These are phyloP conservation scores for Protosalanx chinensis DNA, from an alignment of 2,797 vertebrate genomes.

Conservation along the genomic window DNA sequence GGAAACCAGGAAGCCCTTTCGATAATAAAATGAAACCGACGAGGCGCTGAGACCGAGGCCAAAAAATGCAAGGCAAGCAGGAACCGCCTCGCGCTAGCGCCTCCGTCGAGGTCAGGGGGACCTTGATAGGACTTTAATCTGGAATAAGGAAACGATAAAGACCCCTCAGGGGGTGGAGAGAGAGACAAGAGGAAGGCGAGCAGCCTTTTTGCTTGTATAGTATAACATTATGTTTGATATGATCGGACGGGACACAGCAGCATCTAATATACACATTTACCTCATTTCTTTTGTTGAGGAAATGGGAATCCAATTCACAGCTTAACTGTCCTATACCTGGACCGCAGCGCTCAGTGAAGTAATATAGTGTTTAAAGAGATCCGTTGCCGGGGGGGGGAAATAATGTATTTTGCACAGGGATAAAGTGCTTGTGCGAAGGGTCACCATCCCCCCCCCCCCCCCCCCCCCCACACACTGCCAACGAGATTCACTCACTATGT, in stretches of 20 bases:
- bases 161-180: constrained; percentile 29
- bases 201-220: constrained; percentile 39
- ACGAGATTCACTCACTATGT: background rate
- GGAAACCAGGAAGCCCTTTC: constrained; percentile 66
- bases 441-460: background rate
- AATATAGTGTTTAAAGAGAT: too few species aligned
- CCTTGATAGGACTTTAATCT: constrained; percentile 66
- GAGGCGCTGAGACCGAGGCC: constrained; percentile 51
- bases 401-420: background rate
- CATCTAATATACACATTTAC: background rate
- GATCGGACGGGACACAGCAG: constrained; percentile 5
- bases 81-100: constrained; percentile 56
- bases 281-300: too few species aligned
- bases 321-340: too few species aligned
- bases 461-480: background rate
- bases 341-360: too few species aligned
- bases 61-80: constrained; percentile 71
- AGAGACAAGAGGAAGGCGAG: constrained; percentile 20
- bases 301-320: too few species aligned
- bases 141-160: constrained; percentile 50
- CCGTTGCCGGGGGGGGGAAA: too few species aligned
- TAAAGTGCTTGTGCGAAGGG: background rate
- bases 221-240: constrained; percentile 38
- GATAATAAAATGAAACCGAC: constrained; percentile 67
- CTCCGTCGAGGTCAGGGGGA: constrained; percentile 66